Base-by-base conservation (phyloP, 2,797 vertebrate species). In the Alfaro cultratus region DNA sequence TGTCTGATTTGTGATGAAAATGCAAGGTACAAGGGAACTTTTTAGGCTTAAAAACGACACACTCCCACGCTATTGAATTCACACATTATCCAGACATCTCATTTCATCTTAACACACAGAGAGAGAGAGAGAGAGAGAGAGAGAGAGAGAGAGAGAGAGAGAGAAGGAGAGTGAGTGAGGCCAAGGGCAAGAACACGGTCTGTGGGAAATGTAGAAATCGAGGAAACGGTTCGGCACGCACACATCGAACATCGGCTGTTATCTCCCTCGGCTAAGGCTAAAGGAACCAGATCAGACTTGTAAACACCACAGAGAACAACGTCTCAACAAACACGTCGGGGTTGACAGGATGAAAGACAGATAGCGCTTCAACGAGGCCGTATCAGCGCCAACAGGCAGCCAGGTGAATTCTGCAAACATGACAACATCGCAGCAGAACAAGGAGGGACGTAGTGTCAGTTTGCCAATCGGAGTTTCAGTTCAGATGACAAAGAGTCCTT, bases 291-390 rank as follows among this genome's bases (percentile, higher is more conserved):
- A 95, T 91, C 88, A 72, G 82, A 87, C 60, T 81, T 41, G 83
- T 76, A 87, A 90, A 89, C 80, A 90, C 57, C 81, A 81, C 83
- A 7, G 78, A 83, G 86, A 90, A 91, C 86, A 83, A 87, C 88
- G 78, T 85, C 39, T 29, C 29, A 72, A 79, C 86, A 87, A 88
- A 91, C 92, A 86, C 78, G 70, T 62, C 26, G 80, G 80, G 80
- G 67, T 55, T 86, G 92, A 90, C 92, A 83, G 86, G 79, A 87
- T 82, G 81, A 86, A 88, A 88, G 91, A 93, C 91, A 89, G 88
- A 81, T 87, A 47, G 74, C 79, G 77, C 85, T 88, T 90, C 76
- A 85, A 76, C 81, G 31, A 78, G 88, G 89, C 91, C 31, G 70
- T 85, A 91, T 92, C 91, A 83, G 84, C 79, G 85, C 81, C 79